Conservation (phyloP, 2,888 invertebrate species). For the Heliothis peltigera region DNA sequence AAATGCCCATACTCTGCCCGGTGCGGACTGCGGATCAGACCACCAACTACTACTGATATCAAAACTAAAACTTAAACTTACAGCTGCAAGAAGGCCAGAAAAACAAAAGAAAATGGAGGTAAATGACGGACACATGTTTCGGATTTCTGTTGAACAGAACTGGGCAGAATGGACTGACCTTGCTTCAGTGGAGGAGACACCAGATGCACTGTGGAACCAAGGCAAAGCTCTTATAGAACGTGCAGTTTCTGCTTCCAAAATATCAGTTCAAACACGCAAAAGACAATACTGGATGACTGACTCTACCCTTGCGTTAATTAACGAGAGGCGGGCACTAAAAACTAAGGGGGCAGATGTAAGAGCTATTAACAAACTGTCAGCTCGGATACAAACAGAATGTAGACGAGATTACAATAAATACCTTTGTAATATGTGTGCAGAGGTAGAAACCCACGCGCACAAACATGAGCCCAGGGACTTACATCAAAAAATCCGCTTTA, state of each 20-base stretch:
- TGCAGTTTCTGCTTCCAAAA: background rate
- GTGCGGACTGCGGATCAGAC: no score
- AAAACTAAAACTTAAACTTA: no score
- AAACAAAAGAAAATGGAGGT: no score
- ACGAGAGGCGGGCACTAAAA: background rate
- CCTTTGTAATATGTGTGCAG: background rate
- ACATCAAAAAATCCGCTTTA: no score
- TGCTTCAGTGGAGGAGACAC: no score
- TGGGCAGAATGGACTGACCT: no score
- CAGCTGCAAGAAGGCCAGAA: no score
- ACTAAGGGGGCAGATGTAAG: background rate
- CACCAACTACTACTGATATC: no score
- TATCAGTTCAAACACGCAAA: conserved; percentile 2
- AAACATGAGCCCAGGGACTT: background rate
- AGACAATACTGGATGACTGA: conserved; percentile 20
- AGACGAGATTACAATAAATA: conserved; percentile 1
- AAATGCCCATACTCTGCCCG: no score
- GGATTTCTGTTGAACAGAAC: no score
- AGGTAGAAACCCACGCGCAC: background rate
- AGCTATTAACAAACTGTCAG: background rate
- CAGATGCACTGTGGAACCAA: background rate
- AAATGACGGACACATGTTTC: no score
- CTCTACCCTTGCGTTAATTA: background rate
- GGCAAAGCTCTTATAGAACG: background rate
- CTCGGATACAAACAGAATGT: background rate